Percentiles rank a stretch among this genome's conserved stretches.
These are phyloP conservation scores for Poliocrania exsul DNA, from an alignment of 2,797 vertebrate genomes.

Conservation along the genomic window DNA sequence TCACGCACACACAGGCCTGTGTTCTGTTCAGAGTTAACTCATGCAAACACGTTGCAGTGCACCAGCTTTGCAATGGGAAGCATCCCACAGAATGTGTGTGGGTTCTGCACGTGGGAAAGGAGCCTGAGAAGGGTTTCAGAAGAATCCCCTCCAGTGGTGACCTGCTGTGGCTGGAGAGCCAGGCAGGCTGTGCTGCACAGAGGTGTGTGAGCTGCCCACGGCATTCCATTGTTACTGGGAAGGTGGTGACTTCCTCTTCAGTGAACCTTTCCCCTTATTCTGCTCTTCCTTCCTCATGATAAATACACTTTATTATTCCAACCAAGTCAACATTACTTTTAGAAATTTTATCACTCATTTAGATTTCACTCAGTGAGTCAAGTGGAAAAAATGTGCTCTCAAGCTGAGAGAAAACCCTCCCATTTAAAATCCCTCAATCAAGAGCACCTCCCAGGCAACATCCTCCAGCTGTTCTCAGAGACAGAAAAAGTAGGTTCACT, in stretches of 20 bases:
- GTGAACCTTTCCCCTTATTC: constrained; percentile 9
- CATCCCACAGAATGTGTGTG: background rate
- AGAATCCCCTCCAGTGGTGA: background rate
- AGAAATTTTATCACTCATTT: constrained; percentile 61
- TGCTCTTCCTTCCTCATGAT: constrained; percentile 53
- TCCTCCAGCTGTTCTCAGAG: constrained; percentile 42
- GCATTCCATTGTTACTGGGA: constrained; percentile 5
- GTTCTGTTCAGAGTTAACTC: background rate
- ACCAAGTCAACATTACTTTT: constrained; percentile 27
- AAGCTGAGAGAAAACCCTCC: constrained; percentile 27
- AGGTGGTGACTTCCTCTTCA: constrained; percentile 29
- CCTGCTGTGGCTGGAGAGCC: background rate
- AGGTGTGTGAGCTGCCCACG: background rate
- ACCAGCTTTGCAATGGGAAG: background rate
- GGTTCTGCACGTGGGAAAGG: background rate
- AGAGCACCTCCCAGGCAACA: constrained; percentile 45
- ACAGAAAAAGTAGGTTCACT: background rate
- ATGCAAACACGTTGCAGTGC: background rate
- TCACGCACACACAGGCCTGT: background rate
- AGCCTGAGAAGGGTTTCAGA: background rate
- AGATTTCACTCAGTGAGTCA: constrained; percentile 46
- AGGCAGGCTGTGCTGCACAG: background rate
- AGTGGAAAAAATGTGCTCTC: constrained; percentile 44
- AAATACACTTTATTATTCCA: constrained; percentile 33
- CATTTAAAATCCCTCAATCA: background rate